Evolutionary conservation across 2,888 invertebrate genomes (phyloP).

Genomic region (Heteromurus nitidus): DNA sequence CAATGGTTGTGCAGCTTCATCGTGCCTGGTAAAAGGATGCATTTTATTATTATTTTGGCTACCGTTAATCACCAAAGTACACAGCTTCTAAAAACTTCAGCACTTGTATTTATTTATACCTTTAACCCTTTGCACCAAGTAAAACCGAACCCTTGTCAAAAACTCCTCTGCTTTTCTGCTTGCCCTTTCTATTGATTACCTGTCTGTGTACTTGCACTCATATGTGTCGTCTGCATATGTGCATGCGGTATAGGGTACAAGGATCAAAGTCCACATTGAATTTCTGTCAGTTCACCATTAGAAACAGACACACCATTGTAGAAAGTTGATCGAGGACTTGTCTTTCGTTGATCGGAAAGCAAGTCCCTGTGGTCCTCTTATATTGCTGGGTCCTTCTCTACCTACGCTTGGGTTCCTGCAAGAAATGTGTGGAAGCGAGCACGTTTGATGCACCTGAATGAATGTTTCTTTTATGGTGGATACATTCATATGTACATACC

Average conservation of each 20-base stretch:
- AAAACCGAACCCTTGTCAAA: too few relatives aligned
- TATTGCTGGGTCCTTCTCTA: background rate
- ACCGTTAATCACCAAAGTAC: too few relatives aligned
- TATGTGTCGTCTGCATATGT: too few relatives aligned
- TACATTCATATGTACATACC: background rate
- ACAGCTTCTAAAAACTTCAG: too few relatives aligned
- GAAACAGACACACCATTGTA: conserved; percentile 41
- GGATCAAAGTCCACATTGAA: conserved; percentile 61
- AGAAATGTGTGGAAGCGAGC: background rate
- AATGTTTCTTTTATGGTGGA: background rate
- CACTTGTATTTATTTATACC: too few relatives aligned
- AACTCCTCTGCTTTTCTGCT: too few relatives aligned
- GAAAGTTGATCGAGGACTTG: conserved; percentile 62
- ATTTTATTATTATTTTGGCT: too few relatives aligned
- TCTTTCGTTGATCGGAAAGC: background rate
- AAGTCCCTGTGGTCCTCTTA: background rate
- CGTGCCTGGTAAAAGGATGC: too few relatives aligned
- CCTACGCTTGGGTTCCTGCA: background rate
- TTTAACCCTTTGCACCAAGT: too few relatives aligned
- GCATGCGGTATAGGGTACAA: conserved; percentile 5
- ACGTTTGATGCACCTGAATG: conserved; percentile 14
- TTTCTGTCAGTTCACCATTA: conserved; percentile 35
- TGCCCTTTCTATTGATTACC: too few relatives aligned
- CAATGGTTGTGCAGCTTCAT: too few relatives aligned
- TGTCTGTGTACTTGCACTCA: too few relatives aligned